These are phyloP conservation scores for Wasmannia auropunctata DNA, from an alignment of 1,140 invertebrate genomes.

Conservation along the genomic window DNA sequence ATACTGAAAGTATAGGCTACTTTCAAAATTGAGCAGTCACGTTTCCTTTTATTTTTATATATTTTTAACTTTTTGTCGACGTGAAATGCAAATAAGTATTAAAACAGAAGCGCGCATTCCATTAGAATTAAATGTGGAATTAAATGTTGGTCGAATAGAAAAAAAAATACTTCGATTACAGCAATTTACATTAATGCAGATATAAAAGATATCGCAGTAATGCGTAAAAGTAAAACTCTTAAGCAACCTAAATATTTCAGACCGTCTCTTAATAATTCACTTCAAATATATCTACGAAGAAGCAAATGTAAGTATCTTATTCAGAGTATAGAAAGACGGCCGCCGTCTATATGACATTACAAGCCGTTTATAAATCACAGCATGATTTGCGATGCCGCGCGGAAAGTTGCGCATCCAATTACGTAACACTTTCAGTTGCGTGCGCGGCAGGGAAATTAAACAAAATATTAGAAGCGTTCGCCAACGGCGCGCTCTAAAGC, in stretches of 20 bases:
- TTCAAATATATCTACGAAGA: too few relatives aligned
- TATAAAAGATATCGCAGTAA: not conserved
- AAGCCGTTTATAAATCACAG: constrained; percentile 40
- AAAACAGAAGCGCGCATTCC: not conserved
- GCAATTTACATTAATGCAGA: not conserved
- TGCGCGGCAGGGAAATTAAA: constrained; percentile 33
- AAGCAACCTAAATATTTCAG: not conserved
- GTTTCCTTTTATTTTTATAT: not conserved
- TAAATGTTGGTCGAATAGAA: not conserved
- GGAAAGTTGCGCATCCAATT: constrained; percentile 42
- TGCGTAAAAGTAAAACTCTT: not conserved
- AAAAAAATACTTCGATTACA: not conserved
- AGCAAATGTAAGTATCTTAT: not conserved
- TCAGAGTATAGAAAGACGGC: constrained; percentile 9
- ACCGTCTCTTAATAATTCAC: not conserved
- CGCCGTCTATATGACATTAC: constrained; percentile 1
- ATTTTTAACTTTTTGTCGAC: not conserved
- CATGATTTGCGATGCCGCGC: constrained; percentile 13
- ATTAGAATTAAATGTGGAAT: not conserved
- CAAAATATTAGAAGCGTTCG: constrained; percentile 38
- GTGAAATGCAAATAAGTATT: not conserved
- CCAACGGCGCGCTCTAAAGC: constrained; percentile 39
- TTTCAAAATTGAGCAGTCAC: not conserved
- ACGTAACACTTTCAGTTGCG: constrained; percentile 22
- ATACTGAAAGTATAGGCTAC: not conserved